Conservation (phyloP, 1,140 invertebrate species). For the Patella vulgata region DNA sequence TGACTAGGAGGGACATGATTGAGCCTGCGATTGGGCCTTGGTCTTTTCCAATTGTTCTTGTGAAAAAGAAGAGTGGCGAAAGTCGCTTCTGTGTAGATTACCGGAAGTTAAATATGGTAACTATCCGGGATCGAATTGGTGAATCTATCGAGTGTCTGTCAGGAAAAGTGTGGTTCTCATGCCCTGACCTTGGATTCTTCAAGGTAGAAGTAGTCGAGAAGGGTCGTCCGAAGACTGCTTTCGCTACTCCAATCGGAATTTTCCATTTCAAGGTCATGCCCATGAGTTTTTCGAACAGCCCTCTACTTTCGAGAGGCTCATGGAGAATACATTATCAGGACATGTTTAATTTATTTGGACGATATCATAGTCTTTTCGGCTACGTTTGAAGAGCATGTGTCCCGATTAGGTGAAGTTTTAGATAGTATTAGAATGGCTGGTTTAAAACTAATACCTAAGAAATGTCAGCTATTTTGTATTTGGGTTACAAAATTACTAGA, state of each 20-base stretch:
- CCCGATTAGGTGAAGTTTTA: conserved; percentile 19
- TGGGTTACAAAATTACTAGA: too few relatives aligned
- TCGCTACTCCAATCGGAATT: conserved; percentile 14
- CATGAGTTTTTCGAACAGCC: conserved; percentile 10
- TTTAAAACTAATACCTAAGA: too few relatives aligned
- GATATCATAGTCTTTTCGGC: too few relatives aligned
- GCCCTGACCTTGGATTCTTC: conserved; percentile 43
- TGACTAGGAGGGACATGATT: conserved; percentile 11
- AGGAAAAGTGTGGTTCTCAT: conserved; percentile 19
- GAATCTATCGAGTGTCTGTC: conserved; percentile 19
- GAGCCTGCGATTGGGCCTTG: conserved; percentile 2
- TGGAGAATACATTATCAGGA: conserved; percentile 15
- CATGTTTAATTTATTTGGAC: conserved; percentile 16
- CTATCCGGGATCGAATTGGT: too few relatives aligned
- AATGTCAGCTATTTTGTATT: too few relatives aligned
- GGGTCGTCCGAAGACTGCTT: conserved; percentile 55
- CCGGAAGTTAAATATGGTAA: too few relatives aligned
- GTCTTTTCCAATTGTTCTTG: conserved; percentile 14
- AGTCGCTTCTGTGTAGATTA: conserved; percentile 15
- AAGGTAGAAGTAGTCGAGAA: conserved; percentile 57
- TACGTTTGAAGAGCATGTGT: conserved; percentile 20
- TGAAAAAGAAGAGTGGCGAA: conserved; percentile 14
- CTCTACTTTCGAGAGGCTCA: conserved; percentile 25
- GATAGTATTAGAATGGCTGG: conserved; percentile 10
- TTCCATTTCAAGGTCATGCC: too few relatives aligned